Evolutionary conservation across 2,113 vertebrate species (phyloP).

Genomic region (Eidolon helvum): DNA sequence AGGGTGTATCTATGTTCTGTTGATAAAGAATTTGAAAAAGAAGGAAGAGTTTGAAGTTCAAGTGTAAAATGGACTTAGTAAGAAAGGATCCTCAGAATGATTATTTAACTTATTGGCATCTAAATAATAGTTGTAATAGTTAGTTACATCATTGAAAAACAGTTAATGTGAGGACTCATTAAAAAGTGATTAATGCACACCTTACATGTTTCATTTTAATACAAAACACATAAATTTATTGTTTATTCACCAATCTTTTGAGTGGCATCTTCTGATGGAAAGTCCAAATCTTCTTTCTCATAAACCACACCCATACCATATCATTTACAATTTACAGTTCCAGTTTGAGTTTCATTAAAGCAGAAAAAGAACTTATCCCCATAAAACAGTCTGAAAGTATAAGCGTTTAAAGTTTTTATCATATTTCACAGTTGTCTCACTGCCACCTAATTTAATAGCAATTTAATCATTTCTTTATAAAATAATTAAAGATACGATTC

Average conservation of each 20-base stretch:
- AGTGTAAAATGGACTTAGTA: background rate
- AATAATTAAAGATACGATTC: background rate
- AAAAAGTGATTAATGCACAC: background rate
- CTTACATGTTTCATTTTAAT: background rate
- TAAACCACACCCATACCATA: background rate
- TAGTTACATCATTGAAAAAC: background rate
- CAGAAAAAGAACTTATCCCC: background rate
- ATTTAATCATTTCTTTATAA: background rate
- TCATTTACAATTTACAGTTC: background rate
- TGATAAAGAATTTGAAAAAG: background rate
- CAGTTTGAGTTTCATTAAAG: background rate
- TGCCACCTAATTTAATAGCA: background rate
- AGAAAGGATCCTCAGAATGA: background rate
- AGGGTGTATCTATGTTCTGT: background rate
- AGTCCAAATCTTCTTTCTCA: background rate
- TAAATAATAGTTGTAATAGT: background rate
- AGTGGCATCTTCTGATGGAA: background rate
- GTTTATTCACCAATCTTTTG: background rate
- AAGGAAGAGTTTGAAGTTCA: background rate
- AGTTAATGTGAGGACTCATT: background rate
- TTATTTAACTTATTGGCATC: background rate
- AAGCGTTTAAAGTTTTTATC: background rate
- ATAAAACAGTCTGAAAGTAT: background rate
- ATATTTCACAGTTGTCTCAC: background rate
- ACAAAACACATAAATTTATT: background rate